Base-by-base conservation (phyloP, 2,113 vertebrate species). In the Cyphomyrus plagiostoma region DNA sequence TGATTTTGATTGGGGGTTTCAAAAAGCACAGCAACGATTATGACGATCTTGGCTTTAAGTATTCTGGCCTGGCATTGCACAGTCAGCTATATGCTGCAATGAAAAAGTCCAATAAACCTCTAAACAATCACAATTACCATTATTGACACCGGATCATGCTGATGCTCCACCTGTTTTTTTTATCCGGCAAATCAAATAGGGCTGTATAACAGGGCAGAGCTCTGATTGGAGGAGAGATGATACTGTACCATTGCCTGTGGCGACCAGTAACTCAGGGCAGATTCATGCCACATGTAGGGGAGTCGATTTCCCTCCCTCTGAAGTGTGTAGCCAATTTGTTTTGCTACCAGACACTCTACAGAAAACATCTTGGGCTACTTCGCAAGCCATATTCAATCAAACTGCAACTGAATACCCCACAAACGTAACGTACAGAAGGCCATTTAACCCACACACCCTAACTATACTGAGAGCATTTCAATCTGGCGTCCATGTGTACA, bases 331-430 rank as follows among this genome's bases (percentile, higher is more conserved):
- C 26, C 15, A 80, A 42, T 42, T 80, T 80, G 74, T 80, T 80
- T 80, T 80, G 74, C 74, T 6, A 17, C 35, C 30, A 35, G 35
- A 39, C 35, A 19, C 74, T 80, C 74, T 15, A 42, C 39, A 0
- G 35, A 80, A 80, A 42, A 80, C 42, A 42, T 42, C 35, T 6
- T 42, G 35, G 15, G 1, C 35, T 80, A 42, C 35, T 42, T 80
- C 15, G n/a, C 11, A 50, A 86, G 48, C 23, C 83, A 48, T 50
- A 86, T 86, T 86, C n/a, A 86, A 85, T 39, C 83, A 86, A 85
- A 85, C 42, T 86, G 83, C 45, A 86, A 49, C 21, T 26, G 46
- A 86, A 50, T 49, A 86, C 48, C 46, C 83, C 45, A 13, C 45
- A 30, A 86, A 80, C 15, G 49, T 86, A 50, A 30, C 46, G 4